Percentiles rank a stretch among this genome's conserved stretches.
phyloP scores from a whole-genome alignment of 1,140 invertebrate genomes.

The Trichomalopsis sarcophagae region DNA sequence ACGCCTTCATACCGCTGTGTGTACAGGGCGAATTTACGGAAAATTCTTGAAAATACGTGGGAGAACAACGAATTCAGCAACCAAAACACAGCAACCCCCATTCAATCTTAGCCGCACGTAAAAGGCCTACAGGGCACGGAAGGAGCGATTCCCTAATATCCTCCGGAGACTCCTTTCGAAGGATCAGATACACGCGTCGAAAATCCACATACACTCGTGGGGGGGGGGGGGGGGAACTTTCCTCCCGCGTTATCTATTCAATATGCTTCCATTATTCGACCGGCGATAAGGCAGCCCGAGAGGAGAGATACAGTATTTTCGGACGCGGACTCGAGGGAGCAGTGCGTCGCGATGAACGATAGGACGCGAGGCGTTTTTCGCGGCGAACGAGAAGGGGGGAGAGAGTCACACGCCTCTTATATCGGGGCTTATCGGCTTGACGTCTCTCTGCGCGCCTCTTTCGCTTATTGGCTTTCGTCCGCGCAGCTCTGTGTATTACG shows the following conservation, averaged over 20 bases:
- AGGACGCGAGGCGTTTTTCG: constrained; percentile 8
- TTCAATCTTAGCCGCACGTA: not conserved
- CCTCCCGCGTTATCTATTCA: constrained; percentile 61
- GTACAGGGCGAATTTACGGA: too few species aligned
- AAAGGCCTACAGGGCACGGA: not conserved
- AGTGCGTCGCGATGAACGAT: constrained; percentile 46
- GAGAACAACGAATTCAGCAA: not conserved
- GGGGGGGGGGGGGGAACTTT: not conserved
- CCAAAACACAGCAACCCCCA: not conserved
- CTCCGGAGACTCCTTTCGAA: constrained; percentile 13
- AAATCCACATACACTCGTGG: not conserved
- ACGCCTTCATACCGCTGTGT: too few species aligned
- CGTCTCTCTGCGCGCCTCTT: constrained; percentile 3
- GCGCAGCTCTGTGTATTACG: not conserved
- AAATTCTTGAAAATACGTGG: too few species aligned
- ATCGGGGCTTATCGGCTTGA: not conserved
- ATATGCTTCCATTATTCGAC: constrained; percentile 65
- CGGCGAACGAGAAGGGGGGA: not conserved
- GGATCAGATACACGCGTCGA: constrained; percentile 30
- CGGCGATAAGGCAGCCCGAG: constrained; percentile 26
- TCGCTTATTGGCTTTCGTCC: not conserved
- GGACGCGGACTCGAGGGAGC: not conserved
- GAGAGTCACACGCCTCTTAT: constrained; percentile 5
- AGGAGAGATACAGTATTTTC: not conserved
- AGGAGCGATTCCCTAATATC: constrained; percentile 42